Conservation (phyloP, 2,113 vertebrate species). For the Ciconia maguari region DNA sequence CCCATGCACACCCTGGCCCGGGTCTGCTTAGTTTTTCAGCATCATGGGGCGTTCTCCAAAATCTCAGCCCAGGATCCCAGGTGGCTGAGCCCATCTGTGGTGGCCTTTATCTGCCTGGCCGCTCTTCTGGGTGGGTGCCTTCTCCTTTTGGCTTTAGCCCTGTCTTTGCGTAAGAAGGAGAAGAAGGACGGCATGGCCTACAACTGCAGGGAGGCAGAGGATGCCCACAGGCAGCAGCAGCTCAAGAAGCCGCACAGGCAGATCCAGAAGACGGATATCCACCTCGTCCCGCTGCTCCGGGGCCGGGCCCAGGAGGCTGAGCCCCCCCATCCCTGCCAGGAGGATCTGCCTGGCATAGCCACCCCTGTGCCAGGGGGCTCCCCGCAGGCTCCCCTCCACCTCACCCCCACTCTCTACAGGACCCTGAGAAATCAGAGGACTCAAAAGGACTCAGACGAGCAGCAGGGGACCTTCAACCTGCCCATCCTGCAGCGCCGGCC, state of each 20-base stretch:
- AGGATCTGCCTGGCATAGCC: not conserved
- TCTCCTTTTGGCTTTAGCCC: conserved; percentile 76
- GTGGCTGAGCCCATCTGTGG: conserved; percentile 76
- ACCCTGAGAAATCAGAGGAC: conserved; percentile 82
- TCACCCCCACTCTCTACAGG: conserved; percentile 80
- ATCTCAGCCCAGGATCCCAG: conserved; percentile 71
- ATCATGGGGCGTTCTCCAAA: conserved; percentile 81
- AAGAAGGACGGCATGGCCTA: conserved; percentile 88
- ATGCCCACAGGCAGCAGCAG: conserved; percentile 85
- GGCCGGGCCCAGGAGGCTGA: conserved; percentile 64
- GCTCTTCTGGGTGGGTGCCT: conserved; percentile 79
- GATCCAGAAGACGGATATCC: conserved; percentile 92
- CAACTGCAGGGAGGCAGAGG: conserved; percentile 92
- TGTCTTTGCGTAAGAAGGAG: conserved; percentile 83
- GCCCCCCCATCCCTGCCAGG: not conserved
- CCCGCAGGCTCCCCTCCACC: conserved; percentile 69
- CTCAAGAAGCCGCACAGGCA: conserved; percentile 89
- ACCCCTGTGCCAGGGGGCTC: rapidly evolving
- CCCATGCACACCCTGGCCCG: conserved; percentile 69
- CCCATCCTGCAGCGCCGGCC: conserved; percentile 55
- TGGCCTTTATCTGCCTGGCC: conserved; percentile 80
- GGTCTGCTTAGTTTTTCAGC: conserved; percentile 82
- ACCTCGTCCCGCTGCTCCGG: conserved; percentile 85
- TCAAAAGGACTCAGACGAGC: conserved; percentile 49
- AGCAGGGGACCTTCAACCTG: conserved; percentile 50